phyloP scores from a whole-genome alignment of 2,113 vertebrate genomes.

The Acanthochromis polyacanthus region DNA sequence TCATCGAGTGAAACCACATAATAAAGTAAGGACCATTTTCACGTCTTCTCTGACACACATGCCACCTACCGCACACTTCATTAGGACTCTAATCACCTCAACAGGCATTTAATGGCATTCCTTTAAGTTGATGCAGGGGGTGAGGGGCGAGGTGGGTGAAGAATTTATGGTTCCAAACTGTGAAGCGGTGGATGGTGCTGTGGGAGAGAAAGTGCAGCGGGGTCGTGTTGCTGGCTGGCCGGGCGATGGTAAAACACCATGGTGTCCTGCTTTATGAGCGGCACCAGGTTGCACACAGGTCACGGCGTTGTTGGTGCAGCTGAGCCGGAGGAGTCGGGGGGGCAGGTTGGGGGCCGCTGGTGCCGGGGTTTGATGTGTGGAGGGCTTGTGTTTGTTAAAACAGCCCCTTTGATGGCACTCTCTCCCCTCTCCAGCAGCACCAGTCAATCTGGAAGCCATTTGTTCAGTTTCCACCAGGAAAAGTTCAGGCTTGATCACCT shows the following conservation, averaged over 20 bases:
- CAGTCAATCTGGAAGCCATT: constrained; percentile 80
- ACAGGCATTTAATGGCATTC: constrained; percentile 68
- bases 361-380: constrained; percentile 59
- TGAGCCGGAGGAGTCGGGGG: constrained; percentile 43
- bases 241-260: constrained; percentile 59
- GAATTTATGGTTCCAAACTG: constrained; percentile 72
- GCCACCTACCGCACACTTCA: constrained; percentile 36
- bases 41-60: constrained; percentile 16
- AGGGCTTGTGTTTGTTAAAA: constrained; percentile 72
- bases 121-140: constrained; percentile 46
- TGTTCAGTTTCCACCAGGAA: constrained; percentile 64
- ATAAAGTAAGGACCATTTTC: neutral
- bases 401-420: constrained; percentile 71
- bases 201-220: constrained; percentile 45
- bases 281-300: constrained; percentile 62
- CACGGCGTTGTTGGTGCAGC: constrained; percentile 75
- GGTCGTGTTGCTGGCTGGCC: constrained; percentile 62
- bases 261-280: constrained; percentile 73
- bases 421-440: constrained; percentile 40
- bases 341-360: constrained; percentile 34
- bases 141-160: constrained; percentile 37
- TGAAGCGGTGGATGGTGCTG: constrained; percentile 31
- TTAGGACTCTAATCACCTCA: constrained; percentile 54
- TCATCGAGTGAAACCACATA: too few species aligned
- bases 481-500: constrained; percentile 71